phyloP scores from a whole-genome alignment of 2,888 invertebrate species.

The Drosophila picticornis region DNA sequence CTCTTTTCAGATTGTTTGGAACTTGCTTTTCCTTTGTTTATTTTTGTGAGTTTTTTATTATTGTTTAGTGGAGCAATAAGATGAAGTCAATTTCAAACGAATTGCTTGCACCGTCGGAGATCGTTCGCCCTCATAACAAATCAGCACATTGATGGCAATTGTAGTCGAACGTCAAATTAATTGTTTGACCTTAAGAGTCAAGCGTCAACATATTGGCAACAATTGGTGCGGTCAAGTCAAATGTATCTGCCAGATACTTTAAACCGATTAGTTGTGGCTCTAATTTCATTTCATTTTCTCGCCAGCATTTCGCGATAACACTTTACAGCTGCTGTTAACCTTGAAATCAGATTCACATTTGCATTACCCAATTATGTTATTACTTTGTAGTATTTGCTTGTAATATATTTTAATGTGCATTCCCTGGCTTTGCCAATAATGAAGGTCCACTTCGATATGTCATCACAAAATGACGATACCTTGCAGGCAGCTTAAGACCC shows the following conservation, averaged over 20 bases:
- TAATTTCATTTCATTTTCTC: constrained; percentile 52
- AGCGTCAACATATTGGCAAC: constrained; percentile 27
- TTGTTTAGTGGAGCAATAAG: constrained; percentile 20
- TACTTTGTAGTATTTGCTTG: constrained; percentile 6
- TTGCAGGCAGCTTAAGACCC: neutral
- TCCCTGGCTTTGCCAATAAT: constrained; percentile 21
- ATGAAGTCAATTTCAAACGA: constrained; percentile 38
- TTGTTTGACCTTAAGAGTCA: constrained; percentile 64
- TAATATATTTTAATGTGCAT: constrained; percentile 50
- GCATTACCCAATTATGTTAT: constrained; percentile 18
- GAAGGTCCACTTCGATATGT: constrained; percentile 21
- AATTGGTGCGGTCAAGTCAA: constrained; percentile 22
- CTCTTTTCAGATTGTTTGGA: constrained; percentile 13
- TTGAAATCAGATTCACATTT: constrained; percentile 36
- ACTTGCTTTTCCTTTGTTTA: constrained; percentile 40
- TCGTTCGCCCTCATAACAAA: constrained; percentile 54
- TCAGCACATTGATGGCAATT: constrained; percentile 1
- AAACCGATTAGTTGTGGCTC: constrained; percentile 68
- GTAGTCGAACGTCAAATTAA: constrained; percentile 54
- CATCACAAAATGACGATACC: constrained; percentile 16
- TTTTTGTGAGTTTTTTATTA: neutral
- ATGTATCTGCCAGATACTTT: constrained; percentile 51
- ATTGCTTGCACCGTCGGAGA: constrained; percentile 48
- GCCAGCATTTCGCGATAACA: constrained; percentile 56
- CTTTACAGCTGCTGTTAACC: constrained; percentile 38